Evolutionary conservation across 2,797 vertebrate genomes (phyloP).

Genomic region (Clamator glandarius): DNA sequence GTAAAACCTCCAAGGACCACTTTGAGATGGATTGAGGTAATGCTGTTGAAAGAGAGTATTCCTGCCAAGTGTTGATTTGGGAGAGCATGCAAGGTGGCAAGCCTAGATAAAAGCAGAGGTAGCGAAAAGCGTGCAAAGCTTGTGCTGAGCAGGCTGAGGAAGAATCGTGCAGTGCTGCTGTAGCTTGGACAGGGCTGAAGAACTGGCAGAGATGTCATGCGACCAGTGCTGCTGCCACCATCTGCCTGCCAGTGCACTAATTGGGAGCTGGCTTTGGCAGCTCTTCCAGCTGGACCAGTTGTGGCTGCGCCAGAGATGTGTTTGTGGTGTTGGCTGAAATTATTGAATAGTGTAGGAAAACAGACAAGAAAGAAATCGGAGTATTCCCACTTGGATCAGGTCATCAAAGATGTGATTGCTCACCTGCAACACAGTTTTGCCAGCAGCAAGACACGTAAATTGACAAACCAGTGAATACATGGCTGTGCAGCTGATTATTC

Average conservation of each 20-base stretch:
- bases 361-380: not conserved
- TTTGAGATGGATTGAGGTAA: not conserved
- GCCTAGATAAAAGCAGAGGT: not conserved
- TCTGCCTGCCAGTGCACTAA: fast-evolving
- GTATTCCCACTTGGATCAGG: fast-evolving
- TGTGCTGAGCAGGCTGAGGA: not conserved
- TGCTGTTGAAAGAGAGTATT: not conserved
- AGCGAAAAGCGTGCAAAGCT: fast-evolving
- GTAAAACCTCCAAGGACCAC: not conserved
- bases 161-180: fast-evolving
- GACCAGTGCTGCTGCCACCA: fast-evolving
- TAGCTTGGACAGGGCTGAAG: not conserved
- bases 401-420: not conserved
- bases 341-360: not conserved
- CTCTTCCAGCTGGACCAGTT: not conserved
- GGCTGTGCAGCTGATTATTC: not conserved
- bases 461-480: fast-evolving
- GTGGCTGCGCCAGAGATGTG: not conserved
- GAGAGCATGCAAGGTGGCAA: not conserved
- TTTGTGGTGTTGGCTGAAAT: not conserved
- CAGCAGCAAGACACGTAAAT: not conserved
- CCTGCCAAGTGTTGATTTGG: not conserved
- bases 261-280: not conserved
- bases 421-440: not conserved
- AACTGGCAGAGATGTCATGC: fast-evolving